A percentile compares a stretch with the other conserved stretches of the same genome.
Conservation (phyloP, 1,140 invertebrate genomes). For the Cyclargus thomasi region DNA sequence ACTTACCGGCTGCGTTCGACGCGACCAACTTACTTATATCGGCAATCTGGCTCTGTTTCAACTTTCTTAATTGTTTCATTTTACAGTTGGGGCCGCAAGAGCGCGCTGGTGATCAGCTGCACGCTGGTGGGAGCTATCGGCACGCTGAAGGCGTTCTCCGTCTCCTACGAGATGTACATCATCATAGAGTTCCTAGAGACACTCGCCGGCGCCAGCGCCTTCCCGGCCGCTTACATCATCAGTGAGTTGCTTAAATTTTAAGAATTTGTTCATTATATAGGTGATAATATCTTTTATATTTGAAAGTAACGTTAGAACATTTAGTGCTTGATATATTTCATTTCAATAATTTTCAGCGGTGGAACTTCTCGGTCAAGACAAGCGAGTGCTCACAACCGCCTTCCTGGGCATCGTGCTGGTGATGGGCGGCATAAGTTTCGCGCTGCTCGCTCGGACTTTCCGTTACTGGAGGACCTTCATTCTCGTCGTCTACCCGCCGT, state of each 20-base stretch:
- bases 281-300: too few species aligned
- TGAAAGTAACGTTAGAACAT: too few species aligned
- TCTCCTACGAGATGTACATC: slow-evolving; percentile 80
- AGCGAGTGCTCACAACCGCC: slow-evolving; percentile 55
- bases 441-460: slow-evolving; percentile 56
- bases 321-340: too few species aligned
- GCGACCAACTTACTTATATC: too few species aligned
- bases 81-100: slow-evolving; percentile 63
- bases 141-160: slow-evolving; percentile 76
- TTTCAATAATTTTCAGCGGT: slow-evolving; percentile 45
- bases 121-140: slow-evolving; percentile 60
- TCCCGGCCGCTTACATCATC: slow-evolving; percentile 65
- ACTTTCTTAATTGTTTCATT: too few species aligned
- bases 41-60: too few species aligned
- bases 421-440: slow-evolving; percentile 53
- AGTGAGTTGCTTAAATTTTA: slow-evolving; percentile 47
- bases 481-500: slow-evolving; percentile 55
- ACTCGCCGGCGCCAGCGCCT: slow-evolving; percentile 70
- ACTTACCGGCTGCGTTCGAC: too few species aligned
- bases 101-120: slow-evolving; percentile 51
- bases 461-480: slow-evolving; percentile 63
- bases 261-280: too few species aligned
- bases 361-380: slow-evolving; percentile 57
- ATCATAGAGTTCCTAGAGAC: slow-evolving; percentile 81
- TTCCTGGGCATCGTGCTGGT: slow-evolving; percentile 59